Percentiles rank a stretch among this genome's conserved stretches.
These are phyloP conservation scores for Trypoxylon attenuatum DNA, from an alignment of 2,888 invertebrate species.

Conservation along the genomic window DNA sequence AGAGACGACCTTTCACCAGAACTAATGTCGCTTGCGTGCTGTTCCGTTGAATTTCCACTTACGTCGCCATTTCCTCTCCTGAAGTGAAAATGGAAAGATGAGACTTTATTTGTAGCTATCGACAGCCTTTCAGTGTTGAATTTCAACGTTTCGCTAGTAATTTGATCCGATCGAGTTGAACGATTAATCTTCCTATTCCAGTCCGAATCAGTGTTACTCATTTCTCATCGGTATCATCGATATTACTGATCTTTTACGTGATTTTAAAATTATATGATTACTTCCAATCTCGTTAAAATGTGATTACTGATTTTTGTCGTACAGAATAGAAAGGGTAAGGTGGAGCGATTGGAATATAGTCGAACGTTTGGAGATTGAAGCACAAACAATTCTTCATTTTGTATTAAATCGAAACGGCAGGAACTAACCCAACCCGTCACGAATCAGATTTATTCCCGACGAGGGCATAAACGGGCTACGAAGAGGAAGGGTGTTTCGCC, in stretches of 20 bases:
- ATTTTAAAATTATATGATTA: too few relatives aligned
- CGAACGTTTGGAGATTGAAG: too few relatives aligned
- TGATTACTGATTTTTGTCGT: not conserved
- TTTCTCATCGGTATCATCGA: too few relatives aligned
- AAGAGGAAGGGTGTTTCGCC: slow-evolving; percentile 62
- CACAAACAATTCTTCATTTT: slow-evolving; percentile 6
- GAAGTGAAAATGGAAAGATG: too few relatives aligned
- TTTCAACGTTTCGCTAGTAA: slow-evolving; percentile 36
- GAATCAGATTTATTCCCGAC: slow-evolving; percentile 56
- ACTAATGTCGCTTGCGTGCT: too few relatives aligned
- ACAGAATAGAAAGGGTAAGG: not conserved
- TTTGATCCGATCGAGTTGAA: slow-evolving; percentile 32
- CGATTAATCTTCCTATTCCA: slow-evolving; percentile 46
- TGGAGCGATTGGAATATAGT: not conserved
- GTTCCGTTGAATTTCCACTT: too few relatives aligned
- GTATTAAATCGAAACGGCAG: slow-evolving; percentile 19
- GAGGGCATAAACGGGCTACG: slow-evolving; percentile 48
- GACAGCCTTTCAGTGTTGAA: slow-evolving; percentile 30
- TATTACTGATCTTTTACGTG: too few relatives aligned
- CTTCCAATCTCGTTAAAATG: too few relatives aligned
- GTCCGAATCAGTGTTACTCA: too few relatives aligned
- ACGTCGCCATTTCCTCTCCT: too few relatives aligned
- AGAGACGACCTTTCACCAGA: too few relatives aligned
- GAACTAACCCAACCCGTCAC: slow-evolving; percentile 24
- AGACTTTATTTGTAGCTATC: too few relatives aligned